These are phyloP conservation scores for Rallus limicola DNA, from an alignment of 2,113 vertebrate species.

Conservation along the genomic window DNA sequence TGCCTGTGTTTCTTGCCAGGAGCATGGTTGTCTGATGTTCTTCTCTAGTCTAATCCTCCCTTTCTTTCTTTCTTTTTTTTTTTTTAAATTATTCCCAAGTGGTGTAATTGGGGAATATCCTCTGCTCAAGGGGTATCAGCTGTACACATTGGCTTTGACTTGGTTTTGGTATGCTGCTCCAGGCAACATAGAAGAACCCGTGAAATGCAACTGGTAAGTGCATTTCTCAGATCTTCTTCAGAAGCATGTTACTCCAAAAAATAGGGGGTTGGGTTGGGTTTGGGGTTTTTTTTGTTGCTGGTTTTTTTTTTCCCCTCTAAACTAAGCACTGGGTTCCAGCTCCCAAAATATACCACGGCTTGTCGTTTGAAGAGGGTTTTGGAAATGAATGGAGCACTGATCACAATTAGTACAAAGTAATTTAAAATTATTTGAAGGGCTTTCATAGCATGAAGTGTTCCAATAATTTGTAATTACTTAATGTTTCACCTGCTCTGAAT, in stretches of 20 bases:
- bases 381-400: conserved; percentile 64
- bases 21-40: neutral
- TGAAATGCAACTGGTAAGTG: neutral
- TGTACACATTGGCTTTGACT: neutral
- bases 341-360: conserved; percentile 55
- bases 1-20: neutral
- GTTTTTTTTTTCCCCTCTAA: neutral
- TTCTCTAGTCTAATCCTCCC: neutral
- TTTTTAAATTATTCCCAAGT: neutral
- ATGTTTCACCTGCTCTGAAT: conserved; percentile 71
- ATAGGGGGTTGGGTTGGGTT: no score
- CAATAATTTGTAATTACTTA: conserved; percentile 73
- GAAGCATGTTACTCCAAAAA: neutral
- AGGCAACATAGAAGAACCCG: neutral
- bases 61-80: neutral
- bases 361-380: conserved; percentile 55
- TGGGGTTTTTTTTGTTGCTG: neutral
- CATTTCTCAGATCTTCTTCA: neutral
- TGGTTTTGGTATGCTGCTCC: neutral
- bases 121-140: neutral
- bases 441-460: conserved; percentile 67
- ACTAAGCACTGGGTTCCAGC: neutral
- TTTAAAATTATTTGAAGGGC: conserved; percentile 75
- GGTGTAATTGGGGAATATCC: neutral
- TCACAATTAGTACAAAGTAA: conserved; percentile 72